Evolutionary conservation across 2,113 vertebrate genomes (phyloP).

Genomic region (Rousettus leschenaultii): DNA sequence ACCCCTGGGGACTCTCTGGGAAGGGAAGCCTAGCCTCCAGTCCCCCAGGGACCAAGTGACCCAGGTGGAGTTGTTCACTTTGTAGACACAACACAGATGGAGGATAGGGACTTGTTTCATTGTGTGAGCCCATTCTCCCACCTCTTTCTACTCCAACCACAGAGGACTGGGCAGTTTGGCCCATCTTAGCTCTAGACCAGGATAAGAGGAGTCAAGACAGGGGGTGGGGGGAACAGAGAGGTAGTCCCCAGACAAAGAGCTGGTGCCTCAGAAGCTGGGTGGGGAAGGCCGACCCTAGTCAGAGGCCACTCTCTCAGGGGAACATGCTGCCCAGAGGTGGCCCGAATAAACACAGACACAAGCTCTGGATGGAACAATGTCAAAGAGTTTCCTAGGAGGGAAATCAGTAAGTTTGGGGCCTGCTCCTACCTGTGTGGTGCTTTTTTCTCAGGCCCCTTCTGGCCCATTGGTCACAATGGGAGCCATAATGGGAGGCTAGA

Average conservation of each 20-base stretch:
- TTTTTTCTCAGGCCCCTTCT: neutral
- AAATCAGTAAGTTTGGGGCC: neutral
- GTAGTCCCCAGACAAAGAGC: neutral
- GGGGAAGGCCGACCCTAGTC: neutral
- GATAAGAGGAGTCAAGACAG: neutral
- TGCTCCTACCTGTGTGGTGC: neutral
- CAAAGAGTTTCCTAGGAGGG: neutral
- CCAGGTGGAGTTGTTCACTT: neutral
- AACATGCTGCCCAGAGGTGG: neutral
- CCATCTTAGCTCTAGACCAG: neutral
- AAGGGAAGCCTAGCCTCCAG: neutral
- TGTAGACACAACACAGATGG: neutral
- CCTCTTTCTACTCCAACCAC: neutral
- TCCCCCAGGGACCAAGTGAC: neutral
- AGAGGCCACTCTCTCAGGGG: neutral
- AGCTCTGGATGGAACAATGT: neutral
- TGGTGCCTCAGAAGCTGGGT: neutral
- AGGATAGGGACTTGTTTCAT: rapidly evolving
- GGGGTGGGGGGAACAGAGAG: neutral
- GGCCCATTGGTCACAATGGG: neutral
- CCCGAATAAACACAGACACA: neutral
- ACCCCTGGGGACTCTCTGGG: neutral
- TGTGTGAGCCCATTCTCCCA: neutral
- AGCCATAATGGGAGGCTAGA: neutral
- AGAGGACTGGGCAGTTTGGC: neutral